Evolutionary conservation across 2,888 invertebrate species (phyloP), one percentile per base, ranked within the genome.

Genomic region (Spilosoma lubricipeda): DNA sequence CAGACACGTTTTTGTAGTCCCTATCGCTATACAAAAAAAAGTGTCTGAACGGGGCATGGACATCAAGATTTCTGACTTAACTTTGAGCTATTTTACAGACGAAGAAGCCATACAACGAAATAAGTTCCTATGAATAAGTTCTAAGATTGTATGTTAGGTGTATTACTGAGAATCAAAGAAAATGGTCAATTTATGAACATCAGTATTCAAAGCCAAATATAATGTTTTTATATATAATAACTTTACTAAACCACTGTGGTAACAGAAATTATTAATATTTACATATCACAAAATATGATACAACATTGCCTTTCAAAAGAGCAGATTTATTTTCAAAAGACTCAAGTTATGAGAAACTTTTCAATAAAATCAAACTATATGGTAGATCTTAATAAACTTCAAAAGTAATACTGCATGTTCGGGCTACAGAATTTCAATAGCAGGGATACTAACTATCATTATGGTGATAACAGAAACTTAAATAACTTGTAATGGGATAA

Each of bases 401-500:
- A 65, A 42, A 59, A 33, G 73, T 70, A 3, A 74, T 74, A 73
- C 56, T 56, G 70, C 27, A 27, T 67, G 39, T 65, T 75, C 15
- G 64, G 36, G 18, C 39, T 71, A 63, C 7, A 23, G 30, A 68
- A 70, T 71, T 65, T 36, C 11, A 33, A 70, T 75, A 76, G 67
- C 67, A 73, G 73, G 75, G 56, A 68, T 39, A 74, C 52, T 77
- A 73, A 76, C 73, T 77, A 77, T 70, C 70, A 71, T 74, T 81
- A 78, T 84, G 83, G 70, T 81, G 84, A 85, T 83, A 77, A 81
- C 77, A 63, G 76, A 75, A 80, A 79, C 72, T 74, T 72, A 70
- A 36, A 64, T 67, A 80, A 80, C 76, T 82, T 84, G 78, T 89
- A 90, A 91, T 89, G 81, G 89, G 86, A 89, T 88, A 90, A 92